phyloP scores from a whole-genome alignment of 2,888 invertebrate genomes.

The Eudasyphora cyanicolor region DNA sequence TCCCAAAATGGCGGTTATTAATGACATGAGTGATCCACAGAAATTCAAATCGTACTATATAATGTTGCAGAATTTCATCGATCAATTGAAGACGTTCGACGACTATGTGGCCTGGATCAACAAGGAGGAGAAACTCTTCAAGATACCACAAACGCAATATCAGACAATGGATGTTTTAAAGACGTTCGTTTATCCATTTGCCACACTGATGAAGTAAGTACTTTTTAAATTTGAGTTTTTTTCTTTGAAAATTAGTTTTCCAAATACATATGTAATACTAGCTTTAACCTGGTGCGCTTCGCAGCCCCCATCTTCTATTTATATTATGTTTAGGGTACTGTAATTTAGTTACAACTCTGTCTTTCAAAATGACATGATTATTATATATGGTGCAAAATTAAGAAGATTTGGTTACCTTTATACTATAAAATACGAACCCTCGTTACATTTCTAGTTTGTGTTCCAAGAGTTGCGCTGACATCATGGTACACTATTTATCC shows the following conservation, averaged over 20 bases:
- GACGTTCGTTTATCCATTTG: constrained; percentile 86
- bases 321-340: too few relatives aligned
- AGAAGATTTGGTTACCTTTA: too few relatives aligned
- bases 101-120: constrained; percentile 92
- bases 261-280: too few relatives aligned
- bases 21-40: constrained; percentile 91
- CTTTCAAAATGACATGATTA: too few relatives aligned
- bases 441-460: too few relatives aligned
- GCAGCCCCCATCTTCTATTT: too few relatives aligned
- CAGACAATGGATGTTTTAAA: constrained; percentile 90
- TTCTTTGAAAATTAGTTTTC: background rate
- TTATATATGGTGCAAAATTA: too few relatives aligned
- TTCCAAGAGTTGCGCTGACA: too few relatives aligned
- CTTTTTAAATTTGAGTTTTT: background rate
- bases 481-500: too few relatives aligned
- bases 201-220: constrained; percentile 84
- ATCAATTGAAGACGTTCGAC: constrained; percentile 87
- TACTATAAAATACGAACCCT: too few relatives aligned
- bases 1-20: constrained; percentile 88
- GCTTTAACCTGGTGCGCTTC: too few relatives aligned
- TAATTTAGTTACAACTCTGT: too few relatives aligned
- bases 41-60: constrained; percentile 90
- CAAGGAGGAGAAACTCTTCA: constrained; percentile 91
- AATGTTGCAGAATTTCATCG: constrained; percentile 87
- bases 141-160: constrained; percentile 88